Evolutionary conservation across 2,113 vertebrate genomes (phyloP).

Genomic region (Vidua chalybeata): DNA sequence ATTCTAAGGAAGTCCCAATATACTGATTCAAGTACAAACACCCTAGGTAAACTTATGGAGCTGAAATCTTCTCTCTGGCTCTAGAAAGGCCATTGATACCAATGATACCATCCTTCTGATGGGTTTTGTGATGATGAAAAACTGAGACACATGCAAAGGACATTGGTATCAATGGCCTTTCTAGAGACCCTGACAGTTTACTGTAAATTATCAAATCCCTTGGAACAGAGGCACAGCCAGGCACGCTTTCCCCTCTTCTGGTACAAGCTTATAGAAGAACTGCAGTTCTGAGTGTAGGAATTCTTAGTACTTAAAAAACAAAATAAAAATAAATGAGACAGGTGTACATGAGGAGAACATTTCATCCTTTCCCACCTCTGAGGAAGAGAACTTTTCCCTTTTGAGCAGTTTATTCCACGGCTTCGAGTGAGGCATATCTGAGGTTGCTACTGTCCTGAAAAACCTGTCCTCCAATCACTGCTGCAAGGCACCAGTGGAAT

Average conservation of each 20-base stretch:
- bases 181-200: background rate
- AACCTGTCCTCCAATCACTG: slow-evolving; percentile 27
- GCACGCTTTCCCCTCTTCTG: background rate
- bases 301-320: background rate
- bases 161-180: no score
- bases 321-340: background rate
- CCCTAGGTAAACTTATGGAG: background rate
- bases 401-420: background rate
- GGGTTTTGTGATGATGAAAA: no score
- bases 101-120: no score
- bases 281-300: background rate
- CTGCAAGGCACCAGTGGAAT: background rate
- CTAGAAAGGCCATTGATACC: background rate
- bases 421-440: background rate
- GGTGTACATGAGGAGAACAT: background rate
- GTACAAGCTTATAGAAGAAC: background rate
- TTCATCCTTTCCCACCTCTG: background rate
- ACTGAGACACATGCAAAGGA: no score
- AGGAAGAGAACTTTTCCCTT: background rate
- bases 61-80: background rate
- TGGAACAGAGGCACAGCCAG: background rate
- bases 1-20: background rate
- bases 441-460: slow-evolving; percentile 36
- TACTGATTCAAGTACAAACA: background rate
- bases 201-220: background rate